A percentile compares a stretch with the other conserved stretches of the same genome.
phyloP scores from a whole-genome alignment of 2,113 vertebrate species.

The Climacteris rufus region DNA sequence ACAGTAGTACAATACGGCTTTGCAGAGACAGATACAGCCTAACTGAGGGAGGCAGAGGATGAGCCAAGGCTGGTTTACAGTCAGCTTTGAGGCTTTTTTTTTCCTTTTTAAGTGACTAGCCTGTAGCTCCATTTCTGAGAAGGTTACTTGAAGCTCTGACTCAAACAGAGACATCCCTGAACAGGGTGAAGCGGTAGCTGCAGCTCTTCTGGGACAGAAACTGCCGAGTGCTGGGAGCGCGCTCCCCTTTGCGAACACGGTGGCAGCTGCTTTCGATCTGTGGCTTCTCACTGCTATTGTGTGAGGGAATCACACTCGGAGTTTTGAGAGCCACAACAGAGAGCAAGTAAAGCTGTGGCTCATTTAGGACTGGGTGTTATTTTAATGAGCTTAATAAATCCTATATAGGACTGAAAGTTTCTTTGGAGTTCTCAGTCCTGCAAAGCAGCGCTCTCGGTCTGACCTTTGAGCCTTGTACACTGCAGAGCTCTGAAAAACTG shows the following conservation, averaged over 20 bases:
- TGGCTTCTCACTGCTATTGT: constrained; percentile 42
- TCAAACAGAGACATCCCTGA: background rate
- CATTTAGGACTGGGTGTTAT: constrained; percentile 43
- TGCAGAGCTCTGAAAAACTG: background rate
- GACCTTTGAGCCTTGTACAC: background rate
- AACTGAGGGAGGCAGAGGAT: background rate
- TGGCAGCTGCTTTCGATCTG: constrained; percentile 48
- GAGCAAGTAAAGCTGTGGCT: constrained; percentile 40
- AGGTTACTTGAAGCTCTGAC: background rate
- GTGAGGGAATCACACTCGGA: constrained; percentile 21
- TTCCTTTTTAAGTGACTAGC: background rate
- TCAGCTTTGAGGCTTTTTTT: background rate
- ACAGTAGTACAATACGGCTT: background rate
- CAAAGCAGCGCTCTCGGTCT: background rate
- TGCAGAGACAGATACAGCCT: background rate
- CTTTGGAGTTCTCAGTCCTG: background rate
- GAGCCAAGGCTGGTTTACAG: background rate
- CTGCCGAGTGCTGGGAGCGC: background rate
- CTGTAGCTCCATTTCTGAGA: background rate
- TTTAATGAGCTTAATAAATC: constrained; percentile 57
- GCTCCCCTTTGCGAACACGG: background rate
- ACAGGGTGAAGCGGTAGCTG: background rate
- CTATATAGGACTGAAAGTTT: constrained; percentile 24
- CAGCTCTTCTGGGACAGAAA: constrained; percentile 4
- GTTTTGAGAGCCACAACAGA: constrained; percentile 41